Percentiles rank a stretch among this genome's conserved stretches.
Evolutionary conservation across 92 coral and sea anemone species (phyloP).

Genomic region (Ricordea florida): DNA sequence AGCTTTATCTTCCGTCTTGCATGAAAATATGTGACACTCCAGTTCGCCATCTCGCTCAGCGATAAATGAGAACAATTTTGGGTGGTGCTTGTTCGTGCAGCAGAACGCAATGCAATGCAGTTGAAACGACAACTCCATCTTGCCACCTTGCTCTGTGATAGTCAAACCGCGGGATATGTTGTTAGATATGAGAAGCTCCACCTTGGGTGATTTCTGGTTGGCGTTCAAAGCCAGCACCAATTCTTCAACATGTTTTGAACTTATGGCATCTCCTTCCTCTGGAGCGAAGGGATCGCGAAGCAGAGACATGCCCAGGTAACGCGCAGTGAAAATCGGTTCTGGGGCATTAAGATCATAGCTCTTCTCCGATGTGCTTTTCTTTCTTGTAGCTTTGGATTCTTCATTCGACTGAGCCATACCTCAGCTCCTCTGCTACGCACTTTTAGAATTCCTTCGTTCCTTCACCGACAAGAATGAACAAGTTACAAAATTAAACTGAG

Average conservation of each 20-base stretch:
- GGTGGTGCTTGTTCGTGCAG: constrained; percentile 65
- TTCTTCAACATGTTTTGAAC: constrained; percentile 47
- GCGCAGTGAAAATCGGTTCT: constrained; percentile 66
- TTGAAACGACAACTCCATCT: constrained; percentile 56
- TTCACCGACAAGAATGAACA: no score
- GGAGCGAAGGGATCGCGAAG: constrained; percentile 51
- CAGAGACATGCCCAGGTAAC: constrained; percentile 57
- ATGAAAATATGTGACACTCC: constrained; percentile 77
- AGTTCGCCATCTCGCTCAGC: constrained; percentile 80
- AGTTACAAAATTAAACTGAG: no score
- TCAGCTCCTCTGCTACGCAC: no score
- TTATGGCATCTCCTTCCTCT: constrained; percentile 32
- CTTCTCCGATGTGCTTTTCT: constrained; percentile 69
- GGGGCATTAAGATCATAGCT: constrained; percentile 65
- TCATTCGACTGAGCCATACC: no score
- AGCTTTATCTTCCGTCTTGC: constrained; percentile 76
- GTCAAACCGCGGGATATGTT: constrained; percentile 82
- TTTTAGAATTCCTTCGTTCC: no score
- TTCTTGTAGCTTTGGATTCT: background rate
- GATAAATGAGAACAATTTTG: constrained; percentile 74
- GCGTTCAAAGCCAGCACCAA: constrained; percentile 23
- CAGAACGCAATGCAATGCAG: constrained; percentile 89
- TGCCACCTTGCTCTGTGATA: constrained; percentile 63
- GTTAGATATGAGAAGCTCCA: constrained; percentile 70
- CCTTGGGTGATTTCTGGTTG: constrained; percentile 54